phyloP scores from a whole-genome alignment of 2,113 vertebrate species.

The Rattus norvegicus region GRCr8 NC_086020.1:112788501-112789000 shows the following conservation, averaged over 20 bases:
- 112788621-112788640: not conserved
- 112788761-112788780: not conserved
- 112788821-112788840: not conserved
- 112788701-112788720: not conserved
- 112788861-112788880: not conserved
- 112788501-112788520: too few relatives aligned
- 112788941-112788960: not conserved
- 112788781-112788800: not conserved
- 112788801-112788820: not conserved
- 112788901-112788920: not conserved
- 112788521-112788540: too few relatives aligned
- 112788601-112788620: not conserved
- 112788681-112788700: not conserved
- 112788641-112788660: not conserved
- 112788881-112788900: not conserved
- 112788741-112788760: conserved; percentile 4
- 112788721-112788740: not conserved
- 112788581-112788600: not conserved
- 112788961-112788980: not conserved
- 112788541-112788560: too few relatives aligned
- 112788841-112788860: not conserved
- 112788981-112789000: not conserved
- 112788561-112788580: not conserved
- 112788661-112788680: not conserved
- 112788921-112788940: not conserved